These are phyloP conservation scores for Neoscelio sp. DNA, from an alignment of 2,888 invertebrate genomes.

Conservation along the genomic window DNA sequence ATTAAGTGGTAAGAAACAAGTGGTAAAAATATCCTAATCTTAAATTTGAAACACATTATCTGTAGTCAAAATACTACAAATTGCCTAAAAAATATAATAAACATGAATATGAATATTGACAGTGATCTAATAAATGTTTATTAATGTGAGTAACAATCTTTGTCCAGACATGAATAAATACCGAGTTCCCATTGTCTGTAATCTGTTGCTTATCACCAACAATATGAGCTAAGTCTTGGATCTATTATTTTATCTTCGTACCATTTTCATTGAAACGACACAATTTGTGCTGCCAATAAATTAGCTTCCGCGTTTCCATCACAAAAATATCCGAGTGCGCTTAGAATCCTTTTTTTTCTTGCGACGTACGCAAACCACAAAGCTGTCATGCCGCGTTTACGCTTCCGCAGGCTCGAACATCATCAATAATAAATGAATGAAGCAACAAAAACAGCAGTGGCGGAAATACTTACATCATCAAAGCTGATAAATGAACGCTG, in stretches of 20 bases:
- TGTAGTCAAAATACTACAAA: no score
- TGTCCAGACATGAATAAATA: no score
- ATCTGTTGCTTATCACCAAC: no score
- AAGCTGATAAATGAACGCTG: conserved; percentile 64
- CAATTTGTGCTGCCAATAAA: background rate
- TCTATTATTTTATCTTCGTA: conserved; percentile 1
- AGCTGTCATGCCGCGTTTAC: conserved; percentile 20
- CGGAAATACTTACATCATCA: conserved; percentile 62
- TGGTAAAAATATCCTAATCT: no score
- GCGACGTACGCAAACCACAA: conserved; percentile 9
- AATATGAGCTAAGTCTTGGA: no score
- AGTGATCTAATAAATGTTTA: no score
- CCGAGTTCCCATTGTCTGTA: no score
- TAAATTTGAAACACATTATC: no score
- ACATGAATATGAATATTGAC: no score
- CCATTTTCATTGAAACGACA: background rate
- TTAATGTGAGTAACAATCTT: no score
- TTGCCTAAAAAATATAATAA: no score
- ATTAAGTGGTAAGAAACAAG: no score
- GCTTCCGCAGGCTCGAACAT: conserved; percentile 19
- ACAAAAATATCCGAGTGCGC: background rate
- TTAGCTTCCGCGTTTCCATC: conserved; percentile 8
- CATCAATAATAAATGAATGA: conserved; percentile 57
- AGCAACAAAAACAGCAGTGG: conserved; percentile 49
- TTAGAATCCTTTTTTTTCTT: conserved; percentile 10